Conservation (phyloP, 1,140 invertebrate genomes). For the Theocolax elegans region DNA sequence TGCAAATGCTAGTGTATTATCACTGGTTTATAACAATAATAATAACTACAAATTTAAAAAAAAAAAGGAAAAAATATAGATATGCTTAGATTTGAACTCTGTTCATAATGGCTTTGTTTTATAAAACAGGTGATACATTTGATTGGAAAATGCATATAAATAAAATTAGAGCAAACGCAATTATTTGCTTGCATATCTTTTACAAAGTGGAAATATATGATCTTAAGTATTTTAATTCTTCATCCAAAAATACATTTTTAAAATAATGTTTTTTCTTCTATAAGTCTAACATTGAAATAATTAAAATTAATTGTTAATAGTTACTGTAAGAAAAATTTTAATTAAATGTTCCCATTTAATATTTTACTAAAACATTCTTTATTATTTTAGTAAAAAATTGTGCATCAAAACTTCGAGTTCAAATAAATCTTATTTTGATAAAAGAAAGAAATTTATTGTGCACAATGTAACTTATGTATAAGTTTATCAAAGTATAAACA, state of each 20-base stretch:
- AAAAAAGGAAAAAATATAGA: not conserved
- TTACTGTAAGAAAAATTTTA: not conserved
- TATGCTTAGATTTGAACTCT: constrained; percentile 25
- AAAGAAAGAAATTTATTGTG: too few species aligned
- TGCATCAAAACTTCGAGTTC: too few species aligned
- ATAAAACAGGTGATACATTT: not conserved
- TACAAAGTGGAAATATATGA: too few species aligned
- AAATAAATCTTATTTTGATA: too few species aligned
- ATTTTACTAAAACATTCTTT: not conserved
- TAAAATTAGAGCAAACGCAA: too few species aligned
- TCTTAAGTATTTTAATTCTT: not conserved
- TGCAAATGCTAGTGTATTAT: constrained; percentile 10
- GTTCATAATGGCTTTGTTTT: not conserved
- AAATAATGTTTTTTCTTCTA: not conserved
- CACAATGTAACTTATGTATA: too few species aligned
- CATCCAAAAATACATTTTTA: constrained; percentile 14
- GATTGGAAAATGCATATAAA: too few species aligned
- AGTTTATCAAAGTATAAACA: not conserved
- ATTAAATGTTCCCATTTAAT: not conserved
- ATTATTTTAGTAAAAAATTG: too few species aligned
- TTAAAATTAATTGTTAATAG: not conserved
- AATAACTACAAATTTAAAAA: not conserved
- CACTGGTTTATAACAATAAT: constrained; percentile 4
- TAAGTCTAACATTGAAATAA: not conserved
- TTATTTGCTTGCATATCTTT: too few species aligned